Evolutionary conservation across 2,797 vertebrate genomes (phyloP).

Genomic region (Poeciliopsis gracilis): DNA sequence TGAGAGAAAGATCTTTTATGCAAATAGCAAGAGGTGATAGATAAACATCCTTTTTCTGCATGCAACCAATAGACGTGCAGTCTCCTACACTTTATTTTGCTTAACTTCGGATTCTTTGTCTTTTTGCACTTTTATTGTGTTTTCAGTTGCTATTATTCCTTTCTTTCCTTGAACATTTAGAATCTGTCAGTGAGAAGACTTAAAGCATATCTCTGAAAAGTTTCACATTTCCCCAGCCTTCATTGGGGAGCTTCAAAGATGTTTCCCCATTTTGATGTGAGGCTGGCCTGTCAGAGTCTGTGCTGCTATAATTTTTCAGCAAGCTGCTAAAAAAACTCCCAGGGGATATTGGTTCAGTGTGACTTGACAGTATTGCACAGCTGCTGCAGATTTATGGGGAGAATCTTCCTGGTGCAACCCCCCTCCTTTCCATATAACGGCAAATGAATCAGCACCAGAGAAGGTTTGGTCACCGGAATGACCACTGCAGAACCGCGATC

Average conservation of each 20-base stretch:
- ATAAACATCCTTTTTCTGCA: background rate
- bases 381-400: constrained; percentile 4
- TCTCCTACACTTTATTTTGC: background rate
- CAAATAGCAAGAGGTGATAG: background rate
- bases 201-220: background rate
- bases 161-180: background rate
- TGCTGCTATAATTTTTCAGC: constrained; percentile 2
- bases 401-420: background rate
- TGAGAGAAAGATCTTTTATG: background rate
- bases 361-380: constrained; percentile 8
- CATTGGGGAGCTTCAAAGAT: background rate
- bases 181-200: background rate
- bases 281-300: constrained; percentile 4
- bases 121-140: background rate
- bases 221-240: background rate
- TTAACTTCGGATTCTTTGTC: background rate
- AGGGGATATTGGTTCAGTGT: constrained; percentile 7
- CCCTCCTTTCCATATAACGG: background rate
- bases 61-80: background rate
- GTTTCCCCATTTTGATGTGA: constrained; percentile 11
- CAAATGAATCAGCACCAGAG: background rate
- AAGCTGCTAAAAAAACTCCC: constrained; percentile 3
- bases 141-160: background rate
- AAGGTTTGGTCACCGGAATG: background rate
- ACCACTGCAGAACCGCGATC: background rate